Evolutionary conservation across 1,140 invertebrate species (phyloP), one percentile per base, ranked within the genome.

Genomic region (Capitella teleta): DNA sequence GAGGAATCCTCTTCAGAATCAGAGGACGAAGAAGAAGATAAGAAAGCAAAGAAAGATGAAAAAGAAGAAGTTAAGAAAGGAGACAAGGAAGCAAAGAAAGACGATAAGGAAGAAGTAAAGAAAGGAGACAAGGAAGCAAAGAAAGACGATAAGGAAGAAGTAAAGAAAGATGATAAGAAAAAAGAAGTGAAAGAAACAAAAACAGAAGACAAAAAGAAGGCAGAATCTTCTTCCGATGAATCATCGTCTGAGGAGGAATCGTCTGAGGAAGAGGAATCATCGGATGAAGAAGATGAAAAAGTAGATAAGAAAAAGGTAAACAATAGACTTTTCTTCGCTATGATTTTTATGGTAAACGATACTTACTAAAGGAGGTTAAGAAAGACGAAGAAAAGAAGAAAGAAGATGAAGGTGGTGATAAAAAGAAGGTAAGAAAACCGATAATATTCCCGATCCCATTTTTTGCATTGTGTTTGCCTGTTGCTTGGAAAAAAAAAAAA

Each of bases 201-300:
- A 5, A 24, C 19, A 24, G 3, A 40, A 40, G 38, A 40, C 8
- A 21, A 18, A 21, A 25, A 21, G 19, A 28, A 25, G 16, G 43
- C 23, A 18, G 43, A 45, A 45, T 45, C 43, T 45, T 21, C 18
- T 19, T 45, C 43, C 19, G 43, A 45, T 10, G 43, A 45, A 45
- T 45, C 43, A 5, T 45, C 43, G 3, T 45, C 43, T 18, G 43
- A 45, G 28, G 43, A 45, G 26, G 43, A 45, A 26, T 24, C 19
- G 8, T 40, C 38, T 40, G 23, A 21, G 23, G 43, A 45, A 24
- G 43, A 45, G n/a, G 43, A n/a, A n/a, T n/a, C n/a, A n/a, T n/a
- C n/a, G n/a, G n/a, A n/a, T n/a, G n/a, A n/a, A n/a, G n/a, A n/a
- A n/a, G n/a, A n/a, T n/a, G n/a, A n/a, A n/a, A n/a, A n/a, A n/a